Conservation (phyloP, 1,140 invertebrate species). For the Cydia fagiglandana region DNA sequence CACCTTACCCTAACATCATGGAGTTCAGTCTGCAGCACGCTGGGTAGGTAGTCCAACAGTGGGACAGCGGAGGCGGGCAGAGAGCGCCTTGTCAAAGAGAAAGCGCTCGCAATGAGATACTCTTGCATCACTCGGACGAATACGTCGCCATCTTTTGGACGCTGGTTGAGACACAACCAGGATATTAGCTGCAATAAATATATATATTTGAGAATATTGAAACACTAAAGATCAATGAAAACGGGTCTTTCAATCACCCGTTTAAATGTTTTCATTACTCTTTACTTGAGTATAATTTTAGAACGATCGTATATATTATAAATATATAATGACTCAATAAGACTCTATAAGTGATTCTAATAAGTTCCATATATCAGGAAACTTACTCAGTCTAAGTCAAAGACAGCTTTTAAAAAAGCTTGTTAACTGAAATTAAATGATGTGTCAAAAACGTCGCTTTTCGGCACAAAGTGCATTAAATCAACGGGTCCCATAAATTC, state of each 20-base stretch:
- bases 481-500: too few relatives aligned
- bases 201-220: background rate
- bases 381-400: too few relatives aligned
- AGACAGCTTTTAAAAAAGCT: too few relatives aligned
- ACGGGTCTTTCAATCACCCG: background rate
- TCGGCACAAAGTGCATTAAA: too few relatives aligned
- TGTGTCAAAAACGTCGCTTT: too few relatives aligned
- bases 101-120: conserved; percentile 86
- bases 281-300: too few relatives aligned
- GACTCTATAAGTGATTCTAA: too few relatives aligned
- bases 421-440: too few relatives aligned
- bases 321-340: too few relatives aligned
- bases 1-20: conserved; percentile 64
- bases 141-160: conserved; percentile 51
- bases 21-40: conserved; percentile 81
- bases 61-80: conserved; percentile 84
- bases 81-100: conserved; percentile 85
- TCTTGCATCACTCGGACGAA: conserved; percentile 86
- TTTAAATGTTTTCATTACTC: too few relatives aligned
- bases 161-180: conserved; percentile 65
- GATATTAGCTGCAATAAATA: conserved; percentile 57
- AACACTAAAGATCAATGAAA: background rate
- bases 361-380: too few relatives aligned
- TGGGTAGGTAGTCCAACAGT: conserved; percentile 84
- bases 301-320: too few relatives aligned